phyloP scores from a whole-genome alignment of 2,113 vertebrate species.

The mouse (Mus musculus) region GRCm39 chr2:78289501-78290000 shows the following conservation, averaged over 20 bases:
- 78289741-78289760: too few relatives aligned
- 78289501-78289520: not conserved
- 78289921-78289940: not conserved
- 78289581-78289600: not conserved
- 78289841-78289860: not conserved
- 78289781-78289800: not conserved
- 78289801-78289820: not conserved
- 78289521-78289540: not conserved
- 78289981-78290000: not conserved
- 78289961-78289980: not conserved
- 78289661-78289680: not conserved
- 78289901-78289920: not conserved
- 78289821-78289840: not conserved
- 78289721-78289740: not conserved
- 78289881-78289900: not conserved
- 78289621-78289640: not conserved
- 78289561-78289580: not conserved
- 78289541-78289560: not conserved
- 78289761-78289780: not conserved
- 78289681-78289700: not conserved
- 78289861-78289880: not conserved
- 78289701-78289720: not conserved
- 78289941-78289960: not conserved
- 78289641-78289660: not conserved
- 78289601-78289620: not conserved